Base-by-base conservation (phyloP, 2,113 vertebrate genomes). In the Anseranas semipalmata region DNA sequence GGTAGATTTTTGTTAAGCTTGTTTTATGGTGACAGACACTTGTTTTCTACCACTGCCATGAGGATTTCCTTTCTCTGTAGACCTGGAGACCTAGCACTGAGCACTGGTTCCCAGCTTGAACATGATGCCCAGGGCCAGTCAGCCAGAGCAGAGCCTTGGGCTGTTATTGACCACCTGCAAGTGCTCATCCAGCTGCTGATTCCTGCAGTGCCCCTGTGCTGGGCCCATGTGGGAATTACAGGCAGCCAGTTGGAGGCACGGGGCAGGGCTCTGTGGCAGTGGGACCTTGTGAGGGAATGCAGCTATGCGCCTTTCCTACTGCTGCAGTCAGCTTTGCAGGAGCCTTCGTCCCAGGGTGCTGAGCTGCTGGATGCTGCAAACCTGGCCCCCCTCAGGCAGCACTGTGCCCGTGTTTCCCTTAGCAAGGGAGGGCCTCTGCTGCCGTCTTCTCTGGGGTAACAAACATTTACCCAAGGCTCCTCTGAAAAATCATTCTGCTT, bases 241-340 rank as follows among this genome's bases (percentile, higher is more conserved):
- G 46, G 11, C 20, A 22, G 46, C 46, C 46, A 20, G 11, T 21
- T 48, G 46, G 20, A 48, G 46, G 46, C 46, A 22, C 9, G 46
- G 46, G 41, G 41, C 24, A 20, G 39, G 28, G 27, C 19, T 12
- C 75, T 65, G 56, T 15, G 14, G 4, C 1, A 48, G 27, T 0
- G 1, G n/a, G 52, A 35, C 15, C 12, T 13, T 4, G 39, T 1
- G 3, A 18, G 22, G n/a, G 37, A 71, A 12, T 0, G 1, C 8
- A 62, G 22, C 24, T 18, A 1, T 7, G 5, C 14, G 28, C 33
- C 39, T 39, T 33, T 16, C 22, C 30, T 25, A 52, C 6, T 10
- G 25, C 56, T 21, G 17, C 2, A 17, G 43, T 6, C 8, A 32
- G 7, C 24, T 17, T 19, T 0, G 1, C 1, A 1, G 45, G 27